These are phyloP conservation scores for Sebastes trivittatus DNA, from an alignment of 2,797 vertebrate genomes.

Conservation along the genomic window DNA sequence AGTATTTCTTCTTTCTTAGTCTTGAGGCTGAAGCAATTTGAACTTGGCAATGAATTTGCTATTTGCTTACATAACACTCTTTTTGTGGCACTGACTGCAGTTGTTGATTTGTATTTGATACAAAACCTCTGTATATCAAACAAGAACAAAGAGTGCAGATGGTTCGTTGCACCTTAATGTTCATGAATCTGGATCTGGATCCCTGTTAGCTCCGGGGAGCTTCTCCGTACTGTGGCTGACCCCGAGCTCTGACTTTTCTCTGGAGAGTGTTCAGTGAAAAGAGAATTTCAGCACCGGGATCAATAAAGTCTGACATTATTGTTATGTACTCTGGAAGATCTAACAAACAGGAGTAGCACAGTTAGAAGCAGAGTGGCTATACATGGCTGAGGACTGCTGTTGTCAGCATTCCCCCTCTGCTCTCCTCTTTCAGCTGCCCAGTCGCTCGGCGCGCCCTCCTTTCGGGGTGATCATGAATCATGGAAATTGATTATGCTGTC, in stretches of 20 bases:
- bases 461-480: constrained; percentile 78
- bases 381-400: constrained; percentile 50
- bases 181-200: constrained; percentile 18
- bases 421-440: constrained; percentile 75
- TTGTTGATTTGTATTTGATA: background rate
- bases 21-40: background rate
- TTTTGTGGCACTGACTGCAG: background rate
- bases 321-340: constrained; percentile 27
- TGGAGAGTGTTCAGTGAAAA: constrained; percentile 17
- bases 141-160: background rate
- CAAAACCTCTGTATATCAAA: constrained; percentile 7
- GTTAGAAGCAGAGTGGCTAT: constrained; percentile 29
- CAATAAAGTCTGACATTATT: constrained; percentile 34
- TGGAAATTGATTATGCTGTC: constrained; percentile 83
- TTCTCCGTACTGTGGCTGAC: constrained; percentile 19
- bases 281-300: constrained; percentile 25
- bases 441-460: constrained; percentile 64
- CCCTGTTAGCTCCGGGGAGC: constrained; percentile 6
- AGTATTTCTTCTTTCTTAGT: background rate
- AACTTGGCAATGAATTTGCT: background rate
- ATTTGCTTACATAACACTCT: background rate
- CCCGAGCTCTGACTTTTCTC: constrained; percentile 14
- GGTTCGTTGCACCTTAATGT: background rate
- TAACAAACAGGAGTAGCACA: constrained; percentile 11
- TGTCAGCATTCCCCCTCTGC: constrained; percentile 73